Evolutionary conservation across 2,113 vertebrate genomes (phyloP).

Genomic region (Serilophus lunatus): DNA sequence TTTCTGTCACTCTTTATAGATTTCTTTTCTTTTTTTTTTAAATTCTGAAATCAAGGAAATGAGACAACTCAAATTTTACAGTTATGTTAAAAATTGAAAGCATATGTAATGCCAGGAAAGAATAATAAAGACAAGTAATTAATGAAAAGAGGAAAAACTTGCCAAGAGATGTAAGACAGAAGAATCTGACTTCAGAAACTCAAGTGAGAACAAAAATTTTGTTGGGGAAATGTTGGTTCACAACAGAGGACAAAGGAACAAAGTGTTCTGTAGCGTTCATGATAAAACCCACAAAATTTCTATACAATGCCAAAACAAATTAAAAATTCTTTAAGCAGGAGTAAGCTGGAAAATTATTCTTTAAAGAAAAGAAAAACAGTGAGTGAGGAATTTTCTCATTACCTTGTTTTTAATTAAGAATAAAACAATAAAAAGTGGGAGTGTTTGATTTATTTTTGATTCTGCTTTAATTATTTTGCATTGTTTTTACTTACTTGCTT

Average conservation of each 20-base stretch:
- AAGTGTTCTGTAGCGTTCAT: not conserved
- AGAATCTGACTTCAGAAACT: not conserved
- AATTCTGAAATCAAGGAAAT: not conserved
- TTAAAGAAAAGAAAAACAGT: not conserved
- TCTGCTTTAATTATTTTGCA: not conserved
- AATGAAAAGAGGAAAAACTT: not conserved
- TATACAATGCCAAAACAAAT: not conserved
- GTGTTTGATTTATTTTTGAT: not conserved
- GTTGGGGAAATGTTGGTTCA: not conserved
- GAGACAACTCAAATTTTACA: not conserved
- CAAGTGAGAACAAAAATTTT: not conserved
- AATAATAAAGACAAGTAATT: not conserved
- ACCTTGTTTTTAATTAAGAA: fast-evolving
- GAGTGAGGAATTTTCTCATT: not conserved
- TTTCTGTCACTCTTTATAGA: not conserved
- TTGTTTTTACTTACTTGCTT: not conserved
- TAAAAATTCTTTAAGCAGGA: not conserved
- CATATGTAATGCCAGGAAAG: not conserved
- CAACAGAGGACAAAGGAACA: not conserved
- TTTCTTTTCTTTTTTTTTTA: not conserved
- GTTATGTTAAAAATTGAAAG: not conserved
- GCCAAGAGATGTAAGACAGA: not conserved
- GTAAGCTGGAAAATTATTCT: not conserved
- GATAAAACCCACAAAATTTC: not conserved
- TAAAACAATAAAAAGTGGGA: not conserved